Evolutionary conservation across 2,797 vertebrate species (phyloP).

Genomic region (Brachymystax lenok): DNA sequence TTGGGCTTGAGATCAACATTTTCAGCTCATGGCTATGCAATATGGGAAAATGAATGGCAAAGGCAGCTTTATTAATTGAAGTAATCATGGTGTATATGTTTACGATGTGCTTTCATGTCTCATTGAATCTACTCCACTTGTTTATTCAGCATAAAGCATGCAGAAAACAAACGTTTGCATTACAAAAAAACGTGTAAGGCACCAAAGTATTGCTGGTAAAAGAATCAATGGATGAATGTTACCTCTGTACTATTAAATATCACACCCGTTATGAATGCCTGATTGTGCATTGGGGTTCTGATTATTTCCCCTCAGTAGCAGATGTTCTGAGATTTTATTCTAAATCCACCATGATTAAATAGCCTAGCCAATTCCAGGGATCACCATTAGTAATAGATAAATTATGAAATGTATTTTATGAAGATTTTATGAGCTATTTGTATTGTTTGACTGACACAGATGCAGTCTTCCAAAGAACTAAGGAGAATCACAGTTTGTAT

Average conservation of each 20-base stretch:
- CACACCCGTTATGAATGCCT: not conserved
- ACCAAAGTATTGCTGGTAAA: slow-evolving; percentile 4
- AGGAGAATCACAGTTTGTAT: slow-evolving; percentile 43
- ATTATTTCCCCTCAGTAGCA: not conserved
- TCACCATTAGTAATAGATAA: not conserved
- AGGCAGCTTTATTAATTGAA: slow-evolving; percentile 55
- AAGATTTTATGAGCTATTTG: slow-evolving; percentile 21
- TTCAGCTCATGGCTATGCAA: slow-evolving; percentile 72
- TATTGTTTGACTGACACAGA: not conserved
- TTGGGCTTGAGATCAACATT: slow-evolving; percentile 42
- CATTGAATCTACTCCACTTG: not conserved
- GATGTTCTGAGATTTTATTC: not conserved
- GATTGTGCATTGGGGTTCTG: not conserved
- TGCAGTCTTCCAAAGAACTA: slow-evolving; percentile 18
- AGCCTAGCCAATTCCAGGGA: not conserved
- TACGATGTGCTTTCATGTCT: slow-evolving; percentile 22
- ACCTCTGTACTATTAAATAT: slow-evolving; percentile 6
- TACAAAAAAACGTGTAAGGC: slow-evolving; percentile 8
- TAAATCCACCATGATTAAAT: not conserved
- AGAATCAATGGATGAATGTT: not conserved
- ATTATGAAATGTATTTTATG: slow-evolving; percentile 20
- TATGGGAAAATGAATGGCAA: slow-evolving; percentile 68
- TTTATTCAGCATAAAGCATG: slow-evolving; percentile 56
- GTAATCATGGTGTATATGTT: slow-evolving; percentile 34
- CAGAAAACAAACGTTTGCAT: slow-evolving; percentile 31